Evolutionary conservation across 2,113 vertebrate genomes (phyloP), one percentile per base, ranked within the genome.

Genomic region (Stegastes partitus): DNA sequence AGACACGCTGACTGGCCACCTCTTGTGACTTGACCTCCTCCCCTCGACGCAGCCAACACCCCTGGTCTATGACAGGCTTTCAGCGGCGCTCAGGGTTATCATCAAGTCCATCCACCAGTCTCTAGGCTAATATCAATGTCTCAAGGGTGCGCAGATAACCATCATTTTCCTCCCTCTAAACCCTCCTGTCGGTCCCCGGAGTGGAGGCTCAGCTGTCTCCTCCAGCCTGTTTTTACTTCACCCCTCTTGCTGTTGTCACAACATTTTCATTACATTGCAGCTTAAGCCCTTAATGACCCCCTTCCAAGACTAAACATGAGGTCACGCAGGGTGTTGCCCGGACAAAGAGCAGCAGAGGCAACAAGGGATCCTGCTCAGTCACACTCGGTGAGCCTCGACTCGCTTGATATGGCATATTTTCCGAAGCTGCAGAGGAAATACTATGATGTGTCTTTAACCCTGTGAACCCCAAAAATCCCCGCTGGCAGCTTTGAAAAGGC

Each of bases 211-310:
- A 91, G 89, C 90, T 86, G 87, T 86, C 89, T 87, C 78, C 77
- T 22, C 68, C 89, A 84, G 82, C 89, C 82, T 90, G 92, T 92
- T 90, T 92, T 90, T 74, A 87, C 79, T 85, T 88, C 81, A 71
- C 81, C 83, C 74, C 80, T 86, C 19, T 22, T 78, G 72, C 82
- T 88, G 87, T 87, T 93, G 91, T 87, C 87, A 89, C 90, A 93
- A 93, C 90, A 91, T 93, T 90, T 92, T 91, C 87, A 93, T 94
- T 90, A 92, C 82, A 85, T 86, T 62, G 85, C 89, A 90, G 88
- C 89, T 83, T 84, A 85, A 90, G 91, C 87, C 70, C 74, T 75
- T 91, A 93, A 94, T 83, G 84, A 85, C 76, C 85, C 77, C 57
- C 85, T 83, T 77, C 44, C 28, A 81, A 90, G 90, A 89, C 90